These are phyloP conservation scores for Smutsia temminckii DNA, from an alignment of 2,797 vertebrate species.

Conservation along the genomic window DNA sequence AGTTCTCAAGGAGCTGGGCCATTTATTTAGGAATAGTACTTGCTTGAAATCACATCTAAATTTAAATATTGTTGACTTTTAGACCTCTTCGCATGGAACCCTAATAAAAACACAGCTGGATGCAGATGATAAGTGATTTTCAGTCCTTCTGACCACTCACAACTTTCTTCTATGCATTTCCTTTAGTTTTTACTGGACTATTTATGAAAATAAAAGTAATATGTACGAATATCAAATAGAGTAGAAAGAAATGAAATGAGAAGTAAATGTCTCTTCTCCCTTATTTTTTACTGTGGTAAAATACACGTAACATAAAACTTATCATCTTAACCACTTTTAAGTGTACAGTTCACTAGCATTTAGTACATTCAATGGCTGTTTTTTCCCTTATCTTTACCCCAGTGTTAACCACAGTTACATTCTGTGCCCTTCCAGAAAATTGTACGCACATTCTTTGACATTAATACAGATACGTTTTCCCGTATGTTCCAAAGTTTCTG, in stretches of 20 bases:
- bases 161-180: background rate
- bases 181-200: slow-evolving; percentile 22
- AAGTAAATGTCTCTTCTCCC: background rate
- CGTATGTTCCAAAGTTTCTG: background rate
- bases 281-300: slow-evolving; percentile 10
- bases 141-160: background rate
- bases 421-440: slow-evolving; percentile 3
- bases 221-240: background rate
- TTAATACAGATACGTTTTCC: background rate
- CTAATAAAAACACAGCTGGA: background rate
- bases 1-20: background rate
- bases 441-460: background rate
- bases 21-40: background rate
- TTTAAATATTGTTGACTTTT: background rate
- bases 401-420: background rate
- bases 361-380: background rate
- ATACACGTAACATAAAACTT: background rate
- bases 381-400: background rate
- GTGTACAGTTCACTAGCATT: background rate
- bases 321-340: background rate
- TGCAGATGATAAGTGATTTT: background rate
- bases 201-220: slow-evolving; percentile 21
- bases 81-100: background rate
- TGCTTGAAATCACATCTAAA: background rate
- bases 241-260: background rate